Conservation (phyloP, 2,113 vertebrate genomes). For the Pholis gunnellus region DNA sequence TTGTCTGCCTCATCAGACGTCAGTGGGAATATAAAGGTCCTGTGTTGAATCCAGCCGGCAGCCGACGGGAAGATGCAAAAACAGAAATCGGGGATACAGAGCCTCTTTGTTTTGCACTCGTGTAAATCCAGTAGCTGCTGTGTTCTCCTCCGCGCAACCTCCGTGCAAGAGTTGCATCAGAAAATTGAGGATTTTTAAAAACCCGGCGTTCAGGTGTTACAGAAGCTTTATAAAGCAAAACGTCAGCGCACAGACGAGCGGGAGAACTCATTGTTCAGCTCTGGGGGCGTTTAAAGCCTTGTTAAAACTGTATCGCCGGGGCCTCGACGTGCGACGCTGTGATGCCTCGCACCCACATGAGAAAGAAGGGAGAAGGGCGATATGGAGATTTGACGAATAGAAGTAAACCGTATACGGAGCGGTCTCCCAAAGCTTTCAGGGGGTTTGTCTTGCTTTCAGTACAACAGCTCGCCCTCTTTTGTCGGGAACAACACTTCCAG, state of each 20-base stretch:
- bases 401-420: conserved; percentile 21
- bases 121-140: conserved; percentile 38
- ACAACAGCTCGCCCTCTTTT: conserved; percentile 26
- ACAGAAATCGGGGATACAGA: neutral
- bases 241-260: conserved; percentile 41
- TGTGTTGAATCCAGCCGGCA: conserved; percentile 25
- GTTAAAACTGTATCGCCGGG: conserved; percentile 35
- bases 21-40: neutral
- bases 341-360: conserved; percentile 47
- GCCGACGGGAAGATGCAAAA: conserved; percentile 20
- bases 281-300: conserved; percentile 53
- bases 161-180: conserved; percentile 64
- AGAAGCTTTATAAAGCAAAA: conserved; percentile 34
- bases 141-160: conserved; percentile 32
- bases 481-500: conserved; percentile 34
- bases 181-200: conserved; percentile 36
- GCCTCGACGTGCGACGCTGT: conserved; percentile 27
- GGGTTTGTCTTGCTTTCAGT: conserved; percentile 20
- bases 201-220: conserved; percentile 48
- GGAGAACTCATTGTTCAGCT: conserved; percentile 43
- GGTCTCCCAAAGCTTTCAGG: conserved; percentile 18
- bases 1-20: neutral
- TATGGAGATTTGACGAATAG: conserved; percentile 48
- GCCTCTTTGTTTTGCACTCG: conserved; percentile 43
- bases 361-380: conserved; percentile 9